phyloP scores from a whole-genome alignment of 2,797 vertebrate genomes.

The Arnoldichthys spilopterus region DNA sequence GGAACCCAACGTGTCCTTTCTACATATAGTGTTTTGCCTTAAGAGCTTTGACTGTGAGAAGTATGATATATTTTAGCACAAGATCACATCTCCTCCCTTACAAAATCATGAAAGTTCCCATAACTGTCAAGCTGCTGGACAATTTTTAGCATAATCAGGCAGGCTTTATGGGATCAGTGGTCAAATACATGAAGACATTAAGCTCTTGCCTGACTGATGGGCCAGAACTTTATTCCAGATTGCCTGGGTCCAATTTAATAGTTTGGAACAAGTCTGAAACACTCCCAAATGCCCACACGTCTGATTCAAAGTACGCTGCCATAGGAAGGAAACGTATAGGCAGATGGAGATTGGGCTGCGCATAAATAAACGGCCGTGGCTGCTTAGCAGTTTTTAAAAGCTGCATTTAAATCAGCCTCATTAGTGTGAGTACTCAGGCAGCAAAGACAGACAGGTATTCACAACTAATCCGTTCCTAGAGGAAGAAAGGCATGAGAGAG shows the following conservation, averaged over 20 bases:
- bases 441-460: slow-evolving; percentile 65
- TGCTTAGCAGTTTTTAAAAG: slow-evolving; percentile 52
- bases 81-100: no score
- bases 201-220: background rate
- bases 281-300: background rate
- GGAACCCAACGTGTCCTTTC: no score
- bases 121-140: background rate
- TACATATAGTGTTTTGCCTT: background rate
- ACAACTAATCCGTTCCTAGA: slow-evolving; percentile 61
- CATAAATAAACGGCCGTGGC: slow-evolving; percentile 41
- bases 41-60: background rate
- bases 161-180: background rate
- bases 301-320: background rate
- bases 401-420: slow-evolving; percentile 61
- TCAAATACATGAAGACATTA: background rate
- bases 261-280: background rate
- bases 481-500: no score
- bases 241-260: background rate
- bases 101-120: no score
- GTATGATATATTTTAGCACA: background rate
- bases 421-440: slow-evolving; percentile 56
- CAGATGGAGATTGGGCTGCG: slow-evolving; percentile 28
- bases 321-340: background rate
- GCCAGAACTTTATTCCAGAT: background rate
- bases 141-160: background rate